Conservation (phyloP, 2,888 invertebrate species). For the Melikaiella ostensackeni region DNA sequence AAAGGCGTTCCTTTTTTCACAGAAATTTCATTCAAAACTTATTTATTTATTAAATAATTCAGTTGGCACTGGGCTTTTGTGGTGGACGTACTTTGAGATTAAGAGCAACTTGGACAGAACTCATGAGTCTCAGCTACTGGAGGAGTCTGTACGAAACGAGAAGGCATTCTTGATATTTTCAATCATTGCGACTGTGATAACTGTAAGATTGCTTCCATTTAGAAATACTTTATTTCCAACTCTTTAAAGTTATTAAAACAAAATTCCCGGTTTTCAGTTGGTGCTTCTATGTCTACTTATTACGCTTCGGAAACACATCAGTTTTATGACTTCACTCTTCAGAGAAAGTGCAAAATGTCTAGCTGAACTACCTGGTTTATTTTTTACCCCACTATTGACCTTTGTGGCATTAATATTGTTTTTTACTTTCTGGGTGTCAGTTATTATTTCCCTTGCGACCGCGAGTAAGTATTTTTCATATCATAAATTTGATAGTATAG, state of each 20-base stretch:
- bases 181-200: constrained; percentile 91
- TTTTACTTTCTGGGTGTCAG: constrained; percentile 91
- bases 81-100: constrained; percentile 93
- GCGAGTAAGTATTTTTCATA: constrained; percentile 83
- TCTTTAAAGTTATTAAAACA: constrained; percentile 30
- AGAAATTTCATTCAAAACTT: too few relatives aligned
- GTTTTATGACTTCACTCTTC: constrained; percentile 90
- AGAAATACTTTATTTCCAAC: constrained; percentile 11
- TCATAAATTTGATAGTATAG: neutral
- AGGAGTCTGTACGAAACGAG: constrained; percentile 91
- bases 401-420: constrained; percentile 88
- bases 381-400: constrained; percentile 91
- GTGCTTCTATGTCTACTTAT: constrained; percentile 86
- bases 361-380: constrained; percentile 88
- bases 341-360: constrained; percentile 94
- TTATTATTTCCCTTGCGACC: constrained; percentile 91
- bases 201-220: constrained; percentile 80
- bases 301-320: constrained; percentile 88
- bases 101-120: constrained; percentile 82
- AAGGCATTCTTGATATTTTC: constrained; percentile 90
- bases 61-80: constrained; percentile 86
- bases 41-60: constrained; percentile 2
- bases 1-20: too few relatives aligned
- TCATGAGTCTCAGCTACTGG: constrained; percentile 79
- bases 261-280: constrained; percentile 78